Evolutionary conservation across 1,140 invertebrate species (phyloP).

Genomic region (Pogonognathellus flavescens): DNA sequence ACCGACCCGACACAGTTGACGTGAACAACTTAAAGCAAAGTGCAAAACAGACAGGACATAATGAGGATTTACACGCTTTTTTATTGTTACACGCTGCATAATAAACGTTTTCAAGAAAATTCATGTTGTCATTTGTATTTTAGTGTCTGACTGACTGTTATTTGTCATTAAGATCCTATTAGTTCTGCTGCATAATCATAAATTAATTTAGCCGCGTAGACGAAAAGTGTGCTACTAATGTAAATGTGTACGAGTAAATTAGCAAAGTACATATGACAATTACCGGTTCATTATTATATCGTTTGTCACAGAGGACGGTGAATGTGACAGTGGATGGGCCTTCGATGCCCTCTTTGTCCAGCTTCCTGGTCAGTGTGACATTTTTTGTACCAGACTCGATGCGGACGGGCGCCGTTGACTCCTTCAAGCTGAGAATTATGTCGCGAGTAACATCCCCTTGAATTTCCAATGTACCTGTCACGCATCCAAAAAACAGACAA

Average conservation of each 20-base stretch:
- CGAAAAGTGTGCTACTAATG: slow-evolving; percentile 25
- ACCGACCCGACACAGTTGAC: slow-evolving; percentile 4
- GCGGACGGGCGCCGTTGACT: slow-evolving; percentile 82
- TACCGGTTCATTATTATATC: slow-evolving; percentile 81
- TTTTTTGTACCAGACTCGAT: slow-evolving; percentile 85
- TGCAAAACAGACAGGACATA: slow-evolving; percentile 6
- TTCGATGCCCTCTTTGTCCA: slow-evolving; percentile 84
- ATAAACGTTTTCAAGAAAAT: slow-evolving; percentile 1
- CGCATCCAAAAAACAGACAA: background rate
- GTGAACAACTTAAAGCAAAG: background rate
- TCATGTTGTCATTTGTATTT: slow-evolving; percentile 25
- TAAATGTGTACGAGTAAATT: slow-evolving; percentile 11
- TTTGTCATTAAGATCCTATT: slow-evolving; percentile 28
- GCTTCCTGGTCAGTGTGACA: slow-evolving; percentile 80
- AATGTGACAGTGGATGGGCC: slow-evolving; percentile 88
- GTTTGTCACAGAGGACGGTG: slow-evolving; percentile 86
- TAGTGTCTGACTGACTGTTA: slow-evolving; percentile 14
- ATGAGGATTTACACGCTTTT: slow-evolving; percentile 8
- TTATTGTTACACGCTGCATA: background rate
- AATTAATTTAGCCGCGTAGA: background rate
- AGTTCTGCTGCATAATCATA: background rate
- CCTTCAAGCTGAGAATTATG: slow-evolving; percentile 83
- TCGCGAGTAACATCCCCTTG: slow-evolving; percentile 85
- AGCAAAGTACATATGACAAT: slow-evolving; percentile 64
- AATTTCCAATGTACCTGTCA: slow-evolving; percentile 78